Evolutionary conservation across 2,797 vertebrate genomes (phyloP).

Genomic region (Peromyscus melanophrys): DNA sequence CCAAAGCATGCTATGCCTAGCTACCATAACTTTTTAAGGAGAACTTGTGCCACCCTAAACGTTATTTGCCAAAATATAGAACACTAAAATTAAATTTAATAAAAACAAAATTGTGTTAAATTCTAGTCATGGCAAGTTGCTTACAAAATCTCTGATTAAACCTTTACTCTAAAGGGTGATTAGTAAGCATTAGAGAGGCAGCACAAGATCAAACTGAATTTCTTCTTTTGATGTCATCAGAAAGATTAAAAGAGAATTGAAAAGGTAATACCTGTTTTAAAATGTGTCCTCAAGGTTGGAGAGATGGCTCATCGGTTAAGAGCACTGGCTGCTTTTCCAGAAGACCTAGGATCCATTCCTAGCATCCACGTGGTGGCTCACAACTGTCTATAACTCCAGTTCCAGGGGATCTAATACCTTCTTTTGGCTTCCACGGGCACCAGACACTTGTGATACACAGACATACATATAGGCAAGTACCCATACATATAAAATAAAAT

Average conservation of each 20-base stretch:
- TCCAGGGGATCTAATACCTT: too few relatives aligned
- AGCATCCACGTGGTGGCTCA: too few relatives aligned
- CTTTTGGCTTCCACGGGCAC: too few relatives aligned
- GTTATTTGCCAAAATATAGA: constrained; percentile 59
- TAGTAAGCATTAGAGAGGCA: constrained; percentile 1
- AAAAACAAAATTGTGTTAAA: constrained; percentile 48
- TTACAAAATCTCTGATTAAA: background rate
- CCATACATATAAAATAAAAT: too few relatives aligned
- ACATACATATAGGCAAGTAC: too few relatives aligned
- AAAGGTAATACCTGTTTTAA: background rate
- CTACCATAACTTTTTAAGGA: constrained; percentile 11
- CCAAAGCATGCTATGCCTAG: background rate
- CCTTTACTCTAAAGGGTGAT: background rate
- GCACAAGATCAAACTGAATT: constrained; percentile 17
- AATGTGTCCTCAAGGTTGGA: constrained; percentile 3
- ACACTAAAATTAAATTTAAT: constrained; percentile 48
- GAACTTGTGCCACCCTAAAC: constrained; percentile 42
- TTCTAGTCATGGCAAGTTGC: background rate
- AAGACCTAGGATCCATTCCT: too few relatives aligned
- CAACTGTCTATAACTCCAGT: too few relatives aligned
- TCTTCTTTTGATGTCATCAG: constrained; percentile 49
- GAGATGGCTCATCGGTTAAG: too few relatives aligned
- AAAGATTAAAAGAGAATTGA: constrained; percentile 52
- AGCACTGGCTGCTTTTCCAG: too few relatives aligned
- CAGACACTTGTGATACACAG: background rate